Base-by-base conservation (phyloP, 2,797 vertebrate species). In the Uromys caudimaculatus region DNA sequence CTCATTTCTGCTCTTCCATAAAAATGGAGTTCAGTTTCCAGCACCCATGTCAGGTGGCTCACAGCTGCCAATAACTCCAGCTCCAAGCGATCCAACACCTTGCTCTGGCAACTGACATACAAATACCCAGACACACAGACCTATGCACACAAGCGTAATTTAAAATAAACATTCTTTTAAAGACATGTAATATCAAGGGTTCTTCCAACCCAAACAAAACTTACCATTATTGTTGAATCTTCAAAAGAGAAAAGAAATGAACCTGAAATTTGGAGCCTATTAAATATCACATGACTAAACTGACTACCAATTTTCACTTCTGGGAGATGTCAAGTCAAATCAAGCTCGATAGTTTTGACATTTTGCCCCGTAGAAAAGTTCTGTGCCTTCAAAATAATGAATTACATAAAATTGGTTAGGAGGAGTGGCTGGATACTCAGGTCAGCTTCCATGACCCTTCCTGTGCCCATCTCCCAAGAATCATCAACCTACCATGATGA, bases 181-280 rank as follows among this genome's bases (percentile, higher is more conserved):
- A 64, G 47, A 64, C 27, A 47, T 64, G 17, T 13, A 35, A 47
- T 23, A 69, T 50, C 41, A 76, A 87, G 77, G 77, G 32, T 78
- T 78, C 32, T 91, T 62, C 27, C 14, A 62, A 93, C 47, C 44
- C 67, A 78, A 54, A n/a, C 32, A 93, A 58, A 93, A 93, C 19
- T 83, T 88, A 82, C 76, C 67, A 69, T 27, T 86, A 69, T 82
- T 71, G 21, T 21, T 82, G 47, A 89, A 81, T 1, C 13, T 67
- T 95, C 75, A 75, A 94, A 91, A 96, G 38, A 13, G 78, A 75
- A 93, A 90, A 38, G 19, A 89, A 90, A 84, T 82, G 93, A 87
- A 75, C 44, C n/a, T 71, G 14, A 93, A 88, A 32, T 93, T 77
- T 47, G 35, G n/a, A 92, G 83, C 24, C 64, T 92, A 81, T 62